Evolutionary conservation across 1,140 invertebrate genomes (phyloP), one percentile per base, ranked within the genome.

Genomic region (Aphaenogaster floridana): DNA sequence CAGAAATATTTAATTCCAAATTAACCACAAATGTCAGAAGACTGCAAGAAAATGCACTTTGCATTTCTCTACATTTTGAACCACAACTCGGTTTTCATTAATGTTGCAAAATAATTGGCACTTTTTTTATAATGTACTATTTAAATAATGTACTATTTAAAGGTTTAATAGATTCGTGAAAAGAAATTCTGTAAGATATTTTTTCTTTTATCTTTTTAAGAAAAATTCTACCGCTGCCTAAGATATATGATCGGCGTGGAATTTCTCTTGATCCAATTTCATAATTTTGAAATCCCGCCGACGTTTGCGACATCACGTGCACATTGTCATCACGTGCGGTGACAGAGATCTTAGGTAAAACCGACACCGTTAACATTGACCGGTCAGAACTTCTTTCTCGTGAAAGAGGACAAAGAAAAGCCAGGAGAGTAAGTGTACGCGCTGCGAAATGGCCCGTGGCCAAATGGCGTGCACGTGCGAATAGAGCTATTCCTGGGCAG

Each of bases 391-490:
- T 69, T 81, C 45, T 17, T 74, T 34, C n/a, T 45, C 28, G n/a
- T 17, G 28, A 81, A 71, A 77, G 61, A 52, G 52, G 45, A 86
- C 74, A 86, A 89, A 89, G 69, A 42, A 72, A 52, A 50, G 36
- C 34, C 3, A 39, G 8, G 52, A 69, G 57, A 21, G 48, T 34
- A 71, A 54, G 52, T 21, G 28, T 57, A 17, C 36, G 11, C 13
- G 28, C n/a, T 54, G 50, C 61, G 61, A 91, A 91, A 91, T 92
- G 92, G 92, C 86, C 74, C 79, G 21, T 83, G 79, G 91, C 89
- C 91, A 92, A 92, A 92, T 92, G 89, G 88, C 57, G 45, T 87
- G 81, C 91, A 92, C 91, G 91, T 92, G 89, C 84, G 89, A 90
- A 90, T 87, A 88, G 69, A 86, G 89, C 87, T 91, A 91, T 91